Evolutionary conservation across 2,888 invertebrate genomes (phyloP), one percentile per base, ranked within the genome.

Genomic region (Plagodis dolabraria): DNA sequence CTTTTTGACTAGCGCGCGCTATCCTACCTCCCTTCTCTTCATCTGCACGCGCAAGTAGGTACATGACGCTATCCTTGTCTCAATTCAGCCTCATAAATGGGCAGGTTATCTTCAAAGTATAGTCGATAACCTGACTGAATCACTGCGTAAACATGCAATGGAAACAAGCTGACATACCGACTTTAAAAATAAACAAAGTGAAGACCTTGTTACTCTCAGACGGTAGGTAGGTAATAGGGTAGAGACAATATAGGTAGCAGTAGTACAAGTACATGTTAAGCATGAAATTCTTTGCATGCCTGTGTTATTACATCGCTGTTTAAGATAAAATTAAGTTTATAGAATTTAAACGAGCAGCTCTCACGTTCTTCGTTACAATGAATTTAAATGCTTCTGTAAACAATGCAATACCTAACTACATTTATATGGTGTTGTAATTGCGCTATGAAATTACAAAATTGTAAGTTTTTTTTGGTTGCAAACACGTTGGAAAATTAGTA

Each of bases 401-500:
- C 10, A 42, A 42, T 42, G n/a, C 38, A 42, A 36, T 36, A 7
- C 8, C 36, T 7, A 36, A 0, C 8, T 36, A 7, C 0, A 36
- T 36, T 36, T 36, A 7, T 8, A 36, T 36, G 7, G 36, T 36
- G 7, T 22, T 22, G 1, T 2, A 22, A 22, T 22, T 22, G 22
- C 22, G 22, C 22, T 22, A 22, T 22, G 22, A 38, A 38, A 9
- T 38, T 36, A 40, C 10, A 44, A 45, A 43, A n/a, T 38, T n/a
- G 33, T 7, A 49, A 12, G 34, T 38, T 40, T 47, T 36, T 53
- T 43, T 35, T 44, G 51, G 47, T 47, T 35, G 47, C 33, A 60
- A 55, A 47, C 44, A 38, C 55, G 60, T 47, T 50, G 59, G 62
- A 67, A 69, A 74, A 71, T 71, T 74, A 73, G 78, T 75, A 75